Evolutionary conservation across 2,888 invertebrate genomes (phyloP).

Genomic region (Meiosimyza platycephala): DNA sequence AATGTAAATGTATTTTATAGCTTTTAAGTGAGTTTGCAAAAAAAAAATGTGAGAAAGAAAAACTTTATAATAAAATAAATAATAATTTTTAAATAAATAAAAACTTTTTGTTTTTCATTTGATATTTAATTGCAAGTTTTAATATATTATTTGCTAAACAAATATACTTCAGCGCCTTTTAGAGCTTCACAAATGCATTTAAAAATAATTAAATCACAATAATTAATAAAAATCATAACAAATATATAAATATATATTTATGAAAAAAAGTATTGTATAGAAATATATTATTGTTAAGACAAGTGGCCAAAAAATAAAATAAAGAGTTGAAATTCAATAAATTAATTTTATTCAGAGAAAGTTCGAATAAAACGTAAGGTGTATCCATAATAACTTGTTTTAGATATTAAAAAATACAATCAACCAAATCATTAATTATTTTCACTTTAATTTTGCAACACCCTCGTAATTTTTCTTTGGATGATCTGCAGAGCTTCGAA

Average conservation of each 20-base stretch:
- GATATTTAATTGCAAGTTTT: constrained; percentile 16
- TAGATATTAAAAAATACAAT: too few species aligned
- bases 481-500: too few species aligned
- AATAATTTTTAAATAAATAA: neutral
- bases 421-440: too few species aligned
- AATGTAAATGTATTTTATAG: constrained; percentile 40
- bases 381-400: too few species aligned
- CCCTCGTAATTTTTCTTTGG: too few species aligned
- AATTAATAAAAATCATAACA: constrained; percentile 13
- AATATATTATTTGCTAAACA: constrained; percentile 19
- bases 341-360: too few species aligned
- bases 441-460: too few species aligned
- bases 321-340: neutral
- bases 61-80: constrained; percentile 29
- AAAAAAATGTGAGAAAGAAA: constrained; percentile 34
- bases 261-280: constrained; percentile 4
- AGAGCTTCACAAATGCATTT: constrained; percentile 25
- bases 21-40: constrained; percentile 30
- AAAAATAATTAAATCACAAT: constrained; percentile 5
- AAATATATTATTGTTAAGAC: constrained; percentile 7
- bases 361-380: too few species aligned
- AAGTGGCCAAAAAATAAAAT: neutral
- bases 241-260: constrained; percentile 3
- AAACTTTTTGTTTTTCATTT: constrained; percentile 4
- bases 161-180: constrained; percentile 33